Base-by-base conservation (phyloP, 2,888 invertebrate species). In the Drosophila falleni region DNA sequence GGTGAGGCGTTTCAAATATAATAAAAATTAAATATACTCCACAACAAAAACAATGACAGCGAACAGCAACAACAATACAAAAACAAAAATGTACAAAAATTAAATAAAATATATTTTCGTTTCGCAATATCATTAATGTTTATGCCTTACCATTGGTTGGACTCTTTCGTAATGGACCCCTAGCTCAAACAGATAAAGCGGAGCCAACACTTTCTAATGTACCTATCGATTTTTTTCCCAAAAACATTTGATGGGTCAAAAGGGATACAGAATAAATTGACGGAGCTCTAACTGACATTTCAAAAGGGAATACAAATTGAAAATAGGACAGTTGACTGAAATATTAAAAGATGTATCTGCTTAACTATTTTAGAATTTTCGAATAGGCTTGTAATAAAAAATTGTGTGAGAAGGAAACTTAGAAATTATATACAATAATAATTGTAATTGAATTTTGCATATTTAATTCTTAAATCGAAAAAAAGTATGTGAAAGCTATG, bases 61-160 rank as follows among this genome's bases (percentile, higher is more conserved):
- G 35, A 23, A 16, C 44, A 44, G 15, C 15, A 55, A 46, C 50
- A 60, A 15, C 65, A 54, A 53, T 39, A 33, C n/a, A 15, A 26
- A 31, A 50, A 54, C 3, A 49, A 51, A 6, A 49, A 11, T 71
- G 16, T 61, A 71, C 64, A 73, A 59, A 77, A 85, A 80, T 82
- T 80, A 80, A 85, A 86, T 82, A 74, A 81, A 83, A 87, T 83
- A 87, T 74, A 81, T 71, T 80, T 76, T 65, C 70, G 66, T 82
- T 87, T 78, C 69, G 85, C 82, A 79, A 71, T 82, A 63, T 74
- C 80, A 74, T 82, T 80, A 87, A 88, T 71, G 79, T 79, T 83
- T 79, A 85, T 79, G 74, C 66, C 23, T 70, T 54, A 67, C 39
- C 49, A 53, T 56, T 49, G 35, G 44, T 19, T 33, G 61, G 46